phyloP scores from a whole-genome alignment of 2,888 invertebrate genomes.

The Tipula unca region DNA sequence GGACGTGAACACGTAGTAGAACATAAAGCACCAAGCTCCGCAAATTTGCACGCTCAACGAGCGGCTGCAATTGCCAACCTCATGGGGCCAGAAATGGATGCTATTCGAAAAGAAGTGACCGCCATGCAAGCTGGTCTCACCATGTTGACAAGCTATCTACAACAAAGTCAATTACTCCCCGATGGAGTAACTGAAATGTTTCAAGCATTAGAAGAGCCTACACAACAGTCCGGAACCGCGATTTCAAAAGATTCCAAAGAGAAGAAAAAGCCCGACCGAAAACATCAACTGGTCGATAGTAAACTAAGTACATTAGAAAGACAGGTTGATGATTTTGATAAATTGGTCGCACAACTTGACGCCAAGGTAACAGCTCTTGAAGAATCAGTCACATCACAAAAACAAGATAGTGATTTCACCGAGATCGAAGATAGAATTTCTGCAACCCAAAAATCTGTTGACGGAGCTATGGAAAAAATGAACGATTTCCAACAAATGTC shows the following conservation, averaged over 20 bases:
- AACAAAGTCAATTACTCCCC: not conserved
- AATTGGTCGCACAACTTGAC: slow-evolving; percentile 17
- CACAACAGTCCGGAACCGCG: not conserved
- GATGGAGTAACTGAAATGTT: not conserved
- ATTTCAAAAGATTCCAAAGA: not conserved
- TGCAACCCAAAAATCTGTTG: not conserved
- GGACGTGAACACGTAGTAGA: not conserved
- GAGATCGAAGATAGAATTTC: not conserved
- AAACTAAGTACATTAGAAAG: slow-evolving; percentile 22
- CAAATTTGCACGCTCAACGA: not conserved
- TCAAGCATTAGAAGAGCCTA: not conserved
- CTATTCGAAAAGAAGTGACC: not conserved
- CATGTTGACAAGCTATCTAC: not conserved
- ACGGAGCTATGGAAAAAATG: not conserved
- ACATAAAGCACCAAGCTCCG: not conserved
- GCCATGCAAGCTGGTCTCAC: not conserved
- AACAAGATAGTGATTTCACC: not conserved
- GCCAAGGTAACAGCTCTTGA: not conserved
- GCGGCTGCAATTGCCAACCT: not conserved
- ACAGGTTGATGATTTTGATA: slow-evolving; percentile 23
- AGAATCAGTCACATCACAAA: not conserved
- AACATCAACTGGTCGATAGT: slow-evolving; percentile 21
- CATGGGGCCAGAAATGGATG: not conserved
- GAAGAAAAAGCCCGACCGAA: not conserved
- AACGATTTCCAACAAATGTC: not conserved